Percentiles rank a stretch among this genome's conserved stretches.
These are phyloP conservation scores for Tiliacea citrago DNA, from an alignment of 2,888 invertebrate genomes.

Conservation along the genomic window DNA sequence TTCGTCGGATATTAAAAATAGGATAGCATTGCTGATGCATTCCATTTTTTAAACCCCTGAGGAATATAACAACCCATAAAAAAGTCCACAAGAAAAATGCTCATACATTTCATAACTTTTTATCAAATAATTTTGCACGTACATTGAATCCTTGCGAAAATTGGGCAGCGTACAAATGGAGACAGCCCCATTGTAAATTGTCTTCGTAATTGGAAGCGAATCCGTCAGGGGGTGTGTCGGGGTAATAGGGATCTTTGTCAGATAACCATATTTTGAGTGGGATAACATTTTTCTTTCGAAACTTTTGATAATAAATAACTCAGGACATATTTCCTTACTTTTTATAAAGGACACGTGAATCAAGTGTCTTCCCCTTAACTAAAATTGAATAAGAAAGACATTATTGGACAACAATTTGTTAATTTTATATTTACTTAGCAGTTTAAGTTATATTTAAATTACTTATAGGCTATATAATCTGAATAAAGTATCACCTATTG, in stretches of 20 bases:
- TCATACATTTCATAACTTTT: slow-evolving; percentile 3
- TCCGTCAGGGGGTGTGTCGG: slow-evolving; percentile 38
- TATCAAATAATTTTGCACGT: slow-evolving; percentile 19
- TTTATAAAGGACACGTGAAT: no score
- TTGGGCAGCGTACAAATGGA: slow-evolving; percentile 47
- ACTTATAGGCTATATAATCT: no score
- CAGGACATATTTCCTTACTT: no score
- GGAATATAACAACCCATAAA: neutral
- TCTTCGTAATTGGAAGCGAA: slow-evolving; percentile 59
- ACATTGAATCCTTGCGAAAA: slow-evolving; percentile 36
- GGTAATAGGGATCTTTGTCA: slow-evolving; percentile 20
- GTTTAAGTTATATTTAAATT: no score
- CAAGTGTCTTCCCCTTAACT: no score
- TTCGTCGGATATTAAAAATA: neutral
- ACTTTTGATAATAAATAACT: no score
- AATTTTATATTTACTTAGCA: no score
- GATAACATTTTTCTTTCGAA: neutral
- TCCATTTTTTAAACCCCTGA: neutral
- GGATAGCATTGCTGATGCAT: neutral
- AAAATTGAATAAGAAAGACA: no score
- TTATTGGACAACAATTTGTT: no score
- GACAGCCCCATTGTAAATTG: slow-evolving; percentile 55
- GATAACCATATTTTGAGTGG: slow-evolving; percentile 21
- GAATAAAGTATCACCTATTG: no score
- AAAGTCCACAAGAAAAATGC: neutral